These are phyloP conservation scores for Amphipoea lucens DNA, from an alignment of 2,888 invertebrate genomes.

Conservation along the genomic window DNA sequence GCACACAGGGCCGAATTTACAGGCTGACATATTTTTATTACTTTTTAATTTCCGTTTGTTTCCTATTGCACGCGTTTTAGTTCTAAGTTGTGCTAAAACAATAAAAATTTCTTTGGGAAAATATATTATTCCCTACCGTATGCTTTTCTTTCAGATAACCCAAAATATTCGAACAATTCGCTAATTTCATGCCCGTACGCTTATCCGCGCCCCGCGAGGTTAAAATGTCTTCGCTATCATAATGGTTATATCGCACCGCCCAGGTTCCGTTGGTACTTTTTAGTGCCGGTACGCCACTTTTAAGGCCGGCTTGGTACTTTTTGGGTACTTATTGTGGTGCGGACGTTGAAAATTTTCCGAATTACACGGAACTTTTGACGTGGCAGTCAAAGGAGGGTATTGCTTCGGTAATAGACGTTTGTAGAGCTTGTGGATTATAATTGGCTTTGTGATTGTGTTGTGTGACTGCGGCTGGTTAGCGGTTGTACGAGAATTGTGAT, in stretches of 20 bases:
- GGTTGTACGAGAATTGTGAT: background rate
- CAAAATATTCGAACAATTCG: slow-evolving; percentile 50
- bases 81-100: background rate
- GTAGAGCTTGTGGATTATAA: slow-evolving; percentile 46
- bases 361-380: slow-evolving; percentile 61
- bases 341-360: slow-evolving; percentile 53
- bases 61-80: background rate
- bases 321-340: slow-evolving; percentile 30
- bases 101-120: background rate
- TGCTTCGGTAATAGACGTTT: slow-evolving; percentile 72
- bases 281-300: slow-evolving; percentile 63
- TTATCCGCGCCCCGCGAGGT: slow-evolving; percentile 72
- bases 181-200: slow-evolving; percentile 70
- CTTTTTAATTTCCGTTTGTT: no score
- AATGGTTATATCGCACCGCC: slow-evolving; percentile 81
- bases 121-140: background rate
- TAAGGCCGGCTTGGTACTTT: slow-evolving; percentile 56
- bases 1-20: no score
- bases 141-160: slow-evolving; percentile 4
- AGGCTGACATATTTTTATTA: no score
- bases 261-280: slow-evolving; percentile 72
- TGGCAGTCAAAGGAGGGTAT: slow-evolving; percentile 65
- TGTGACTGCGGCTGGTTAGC: slow-evolving; percentile 9
- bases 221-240: slow-evolving; percentile 81
- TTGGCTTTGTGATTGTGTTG: slow-evolving; percentile 39